Conservation (phyloP, 2,113 vertebrate species). For the Blennius ocellaris region DNA sequence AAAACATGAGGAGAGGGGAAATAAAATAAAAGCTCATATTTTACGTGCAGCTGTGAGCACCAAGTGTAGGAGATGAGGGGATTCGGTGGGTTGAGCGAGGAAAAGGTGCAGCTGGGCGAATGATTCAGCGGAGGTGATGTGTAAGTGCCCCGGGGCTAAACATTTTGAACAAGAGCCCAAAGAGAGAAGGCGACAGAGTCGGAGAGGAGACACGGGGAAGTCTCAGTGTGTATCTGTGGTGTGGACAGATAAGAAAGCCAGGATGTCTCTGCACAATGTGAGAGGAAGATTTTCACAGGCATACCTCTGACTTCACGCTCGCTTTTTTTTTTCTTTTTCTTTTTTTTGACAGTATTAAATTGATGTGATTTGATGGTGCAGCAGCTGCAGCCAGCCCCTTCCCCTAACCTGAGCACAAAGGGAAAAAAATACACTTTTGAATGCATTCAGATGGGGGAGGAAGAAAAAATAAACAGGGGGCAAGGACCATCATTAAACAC, state of each 20-base stretch:
- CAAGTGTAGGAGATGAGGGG: slow-evolving; percentile 10
- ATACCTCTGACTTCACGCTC: slow-evolving; percentile 50
- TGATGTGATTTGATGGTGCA: slow-evolving; percentile 68
- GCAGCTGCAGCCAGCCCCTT: slow-evolving; percentile 44
- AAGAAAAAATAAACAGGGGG: slow-evolving; percentile 23
- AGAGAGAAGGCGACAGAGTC: slow-evolving; percentile 19
- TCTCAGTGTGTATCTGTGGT: slow-evolving; percentile 20
- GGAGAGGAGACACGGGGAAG: slow-evolving; percentile 19
- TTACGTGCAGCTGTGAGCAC: slow-evolving; percentile 21
- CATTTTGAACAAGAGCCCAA: slow-evolving; percentile 52
- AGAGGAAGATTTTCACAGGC: slow-evolving; percentile 44
- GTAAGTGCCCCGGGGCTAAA: slow-evolving; percentile 51
- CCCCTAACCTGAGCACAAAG: slow-evolving; percentile 21
- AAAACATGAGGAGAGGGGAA: neutral
- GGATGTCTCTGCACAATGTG: slow-evolving; percentile 36
- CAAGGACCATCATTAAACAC: slow-evolving; percentile 3
- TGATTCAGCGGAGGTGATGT: slow-evolving; percentile 53
- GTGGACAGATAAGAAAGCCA: slow-evolving; percentile 2
- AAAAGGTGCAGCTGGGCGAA: slow-evolving; percentile 48
- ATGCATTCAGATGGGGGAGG: slow-evolving; percentile 9
- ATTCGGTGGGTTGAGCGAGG: slow-evolving; percentile 34
- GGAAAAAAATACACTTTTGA: slow-evolving; percentile 12
- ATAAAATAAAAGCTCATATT: slow-evolving; percentile 21
- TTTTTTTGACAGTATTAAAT: slow-evolving; percentile 50
- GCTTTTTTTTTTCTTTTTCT: slow-evolving; percentile 22